Base-by-base conservation (phyloP, 1,140 invertebrate genomes). In the Atta texana region DNA sequence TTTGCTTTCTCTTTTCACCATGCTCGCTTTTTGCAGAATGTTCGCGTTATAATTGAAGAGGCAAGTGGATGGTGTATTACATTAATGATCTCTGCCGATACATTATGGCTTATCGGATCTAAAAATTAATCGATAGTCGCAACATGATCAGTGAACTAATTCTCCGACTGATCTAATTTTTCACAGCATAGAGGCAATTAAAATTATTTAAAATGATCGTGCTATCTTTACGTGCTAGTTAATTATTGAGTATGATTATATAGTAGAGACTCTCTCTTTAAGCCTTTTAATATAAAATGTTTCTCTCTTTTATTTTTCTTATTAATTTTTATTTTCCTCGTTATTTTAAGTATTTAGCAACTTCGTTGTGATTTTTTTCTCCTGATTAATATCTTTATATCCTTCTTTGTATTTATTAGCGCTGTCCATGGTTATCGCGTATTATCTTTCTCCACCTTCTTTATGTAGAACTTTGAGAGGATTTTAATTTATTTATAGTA, bases 381-480 rank as follows among this genome's bases (percentile, higher is more conserved):
- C 14, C 61, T 18, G 31, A 80, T 55, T 84, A 68, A 49, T 49
- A 68, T 68, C 34, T 68, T 68, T 68, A 24, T 34, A 80, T 53
- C 12, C 34, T 82, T 74, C 55, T 61, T 84, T 84, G n/a, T 31
- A 82, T 74, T 51, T 84, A 74, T 63, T 75, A 84, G 16, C 24
- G 55, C 14, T 84, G n/a, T 24, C 39, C 31, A 18, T 44, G 39
- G 18, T 82, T 74, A 82, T 74, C 24, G 57, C 31, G 68, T 51
- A 61, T 74, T 84, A 84, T 84, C 55, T 75, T 18, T 75, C 28
- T 84, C 39, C 39, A 75, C 16, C 39, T 84, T 84, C 39, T 24
- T 8, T 28, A 34, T 8, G 12, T 74, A 49, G 49, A 24, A 51
- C 18, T 82, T 7, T 31, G 57, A 63, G n/a, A 75, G 34, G 69